Conservation (phyloP, 2,888 invertebrate species). For the Cancer borealis region DNA sequence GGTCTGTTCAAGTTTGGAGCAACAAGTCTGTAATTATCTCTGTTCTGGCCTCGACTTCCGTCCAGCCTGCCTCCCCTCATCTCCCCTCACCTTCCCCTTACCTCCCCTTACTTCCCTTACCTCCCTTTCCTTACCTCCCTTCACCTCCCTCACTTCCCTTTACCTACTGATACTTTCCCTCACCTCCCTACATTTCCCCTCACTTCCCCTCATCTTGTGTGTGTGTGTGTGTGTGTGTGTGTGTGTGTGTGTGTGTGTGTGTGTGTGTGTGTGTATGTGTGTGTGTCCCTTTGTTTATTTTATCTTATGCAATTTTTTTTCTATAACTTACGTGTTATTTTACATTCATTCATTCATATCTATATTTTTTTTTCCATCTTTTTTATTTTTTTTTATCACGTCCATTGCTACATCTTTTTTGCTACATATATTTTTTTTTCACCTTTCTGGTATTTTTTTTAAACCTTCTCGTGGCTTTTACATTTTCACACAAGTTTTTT, state of each 20-base stretch:
- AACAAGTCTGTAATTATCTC: neutral
- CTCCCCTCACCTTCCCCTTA: neutral
- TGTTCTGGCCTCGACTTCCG: neutral
- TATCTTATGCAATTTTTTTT: neutral
- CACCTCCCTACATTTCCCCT: neutral
- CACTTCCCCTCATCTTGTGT: neutral
- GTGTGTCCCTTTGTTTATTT: neutral
- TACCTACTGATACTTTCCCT: neutral
- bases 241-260: slow-evolving; percentile 20
- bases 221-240: neutral
- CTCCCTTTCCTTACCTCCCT: too few species aligned
- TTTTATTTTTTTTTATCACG: too few species aligned
- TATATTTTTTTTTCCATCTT: neutral
- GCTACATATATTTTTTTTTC: too few species aligned
- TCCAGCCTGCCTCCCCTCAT: neutral
- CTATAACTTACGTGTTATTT: neutral
- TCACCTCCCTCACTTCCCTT: neutral
- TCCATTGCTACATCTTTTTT: too few species aligned
- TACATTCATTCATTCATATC: neutral
- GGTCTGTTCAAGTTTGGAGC: too few species aligned
- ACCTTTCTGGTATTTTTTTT: too few species aligned
- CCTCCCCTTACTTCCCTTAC: neutral
- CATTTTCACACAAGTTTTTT: too few species aligned
- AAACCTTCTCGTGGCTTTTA: too few species aligned
- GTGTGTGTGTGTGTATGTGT: slow-evolving; percentile 21